A percentile compares a stretch with the other conserved stretches of the same genome.
Conservation (phyloP, 2,888 invertebrate species). For the Morpho achilles region DNA sequence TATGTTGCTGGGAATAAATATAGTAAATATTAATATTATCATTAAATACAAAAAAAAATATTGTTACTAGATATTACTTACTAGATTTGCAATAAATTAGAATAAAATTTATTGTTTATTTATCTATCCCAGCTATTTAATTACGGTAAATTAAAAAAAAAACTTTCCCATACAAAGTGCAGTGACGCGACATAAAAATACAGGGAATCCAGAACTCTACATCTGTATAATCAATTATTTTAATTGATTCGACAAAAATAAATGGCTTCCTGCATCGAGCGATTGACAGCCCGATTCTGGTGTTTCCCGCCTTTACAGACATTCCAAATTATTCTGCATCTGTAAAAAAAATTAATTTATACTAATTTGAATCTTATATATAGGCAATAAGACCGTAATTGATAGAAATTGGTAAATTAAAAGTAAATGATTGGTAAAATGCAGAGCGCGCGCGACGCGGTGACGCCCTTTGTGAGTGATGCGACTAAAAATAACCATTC, state of each 20-base stretch:
- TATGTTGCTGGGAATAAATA: no score
- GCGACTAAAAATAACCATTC: conserved; percentile 57
- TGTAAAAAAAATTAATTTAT: not conserved
- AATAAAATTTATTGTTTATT: not conserved
- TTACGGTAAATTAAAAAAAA: not conserved
- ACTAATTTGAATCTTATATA: conserved; percentile 13
- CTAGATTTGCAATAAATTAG: not conserved
- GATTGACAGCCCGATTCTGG: conserved; percentile 63
- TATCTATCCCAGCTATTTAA: not conserved
- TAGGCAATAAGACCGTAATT: not conserved
- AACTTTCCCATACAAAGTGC: conserved; percentile 8
- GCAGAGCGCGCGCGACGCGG: conserved; percentile 35
- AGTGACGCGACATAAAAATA: conserved; percentile 15
- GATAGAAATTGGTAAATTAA: not conserved
- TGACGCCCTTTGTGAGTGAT: conserved; percentile 50
- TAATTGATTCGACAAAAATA: conserved; percentile 74
- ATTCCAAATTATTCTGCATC: conserved; percentile 12
- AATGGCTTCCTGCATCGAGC: conserved; percentile 56
- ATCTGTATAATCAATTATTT: conserved; percentile 73
- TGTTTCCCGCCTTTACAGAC: conserved; percentile 50
- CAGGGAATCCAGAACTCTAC: conserved; percentile 35
- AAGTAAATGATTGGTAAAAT: conserved; percentile 17
- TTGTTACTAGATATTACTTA: not conserved
- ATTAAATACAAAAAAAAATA: no score
- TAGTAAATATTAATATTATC: no score